Base-by-base conservation (phyloP, 2,797 vertebrate species). In the Centropyge bicolor region DNA sequence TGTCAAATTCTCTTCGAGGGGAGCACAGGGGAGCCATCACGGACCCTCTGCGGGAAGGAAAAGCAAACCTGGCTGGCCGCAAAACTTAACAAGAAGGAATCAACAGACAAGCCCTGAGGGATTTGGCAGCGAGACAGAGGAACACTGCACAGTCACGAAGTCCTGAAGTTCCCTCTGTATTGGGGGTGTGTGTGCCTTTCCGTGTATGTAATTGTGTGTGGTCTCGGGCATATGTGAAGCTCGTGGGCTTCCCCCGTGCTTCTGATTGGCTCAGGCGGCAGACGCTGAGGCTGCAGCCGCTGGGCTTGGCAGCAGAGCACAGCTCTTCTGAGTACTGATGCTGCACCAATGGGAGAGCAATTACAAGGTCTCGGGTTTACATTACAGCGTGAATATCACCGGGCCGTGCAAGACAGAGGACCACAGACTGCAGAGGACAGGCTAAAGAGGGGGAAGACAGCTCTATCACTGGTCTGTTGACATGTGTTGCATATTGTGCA, bases 81-180 rank as follows among this genome's bases (percentile, higher is more conserved):
- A 66, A 51, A 75, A 80, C 66, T 60, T 55, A 82, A 74, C 71
- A 70, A 78, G 75, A 66, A 75, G 52, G 70, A 79, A 81, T 78
- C 72, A 76, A 62, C 82, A 80, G 77, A 81, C 64, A 41, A 77
- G 72, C 77, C 70, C 70, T 20, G 76, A 80, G 83, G 84, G 85
- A 72, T 75, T 22, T 82, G 87, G 76, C 85, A 80, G 55, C 9
- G 22, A 70, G 68, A 70, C 56, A 40, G 22, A 77, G 68, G n/a
- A 75, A 67, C 62, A 64, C 74, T 56, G 14, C 63, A n/a, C 20
- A 45, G 41, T 40, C 46, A 43, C 55, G 11, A 70, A 67, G 65
- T 55, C 61, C 66, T 59, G 63, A 49, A 57, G n/a, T 41, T 69
- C 46, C 43, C 8, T 69, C 19, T 73, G 68, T 17, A 36, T 11